A percentile compares a stretch with the other conserved stretches of the same genome.
Conservation (phyloP, 2,113 vertebrate genomes). For the Gavialis gangeticus region DNA sequence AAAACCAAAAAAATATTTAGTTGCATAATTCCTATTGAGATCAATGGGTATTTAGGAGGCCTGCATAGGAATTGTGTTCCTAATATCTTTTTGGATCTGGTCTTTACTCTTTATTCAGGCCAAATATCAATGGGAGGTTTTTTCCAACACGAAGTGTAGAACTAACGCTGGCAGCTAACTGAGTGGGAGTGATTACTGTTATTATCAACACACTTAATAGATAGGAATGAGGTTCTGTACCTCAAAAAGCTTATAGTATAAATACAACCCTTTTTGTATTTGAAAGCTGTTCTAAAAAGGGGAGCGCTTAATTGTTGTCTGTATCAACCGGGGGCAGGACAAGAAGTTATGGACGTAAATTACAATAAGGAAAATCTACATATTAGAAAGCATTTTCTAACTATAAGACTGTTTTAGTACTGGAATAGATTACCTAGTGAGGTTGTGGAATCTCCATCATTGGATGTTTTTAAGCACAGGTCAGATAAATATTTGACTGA, state of each 20-base stretch:
- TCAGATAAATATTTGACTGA: neutral
- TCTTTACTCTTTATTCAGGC: neutral
- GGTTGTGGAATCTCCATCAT: neutral
- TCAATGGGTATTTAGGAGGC: no score
- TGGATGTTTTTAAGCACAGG: neutral
- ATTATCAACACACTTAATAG: neutral
- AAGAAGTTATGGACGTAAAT: no score
- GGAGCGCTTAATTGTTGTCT: no score
- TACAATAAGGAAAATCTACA: no score
- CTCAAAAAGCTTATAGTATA: neutral
- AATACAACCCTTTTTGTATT: rapidly evolving
- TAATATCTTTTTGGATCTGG: neutral
- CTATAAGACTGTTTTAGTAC: no score
- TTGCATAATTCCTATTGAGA: no score
- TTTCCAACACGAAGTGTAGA: neutral
- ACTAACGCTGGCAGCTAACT: neutral
- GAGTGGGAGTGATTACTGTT: neutral
- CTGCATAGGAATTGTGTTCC: no score
- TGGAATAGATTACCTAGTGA: rapidly evolving
- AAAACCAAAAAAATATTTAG: no score
- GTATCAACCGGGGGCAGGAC: neutral
- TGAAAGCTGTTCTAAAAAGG: no score
- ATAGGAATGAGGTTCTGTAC: neutral
- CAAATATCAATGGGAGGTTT: neutral
- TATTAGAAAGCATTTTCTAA: no score